Conservation (phyloP, 2,797 vertebrate genomes). For the Gambusia yucatana region DNA sequence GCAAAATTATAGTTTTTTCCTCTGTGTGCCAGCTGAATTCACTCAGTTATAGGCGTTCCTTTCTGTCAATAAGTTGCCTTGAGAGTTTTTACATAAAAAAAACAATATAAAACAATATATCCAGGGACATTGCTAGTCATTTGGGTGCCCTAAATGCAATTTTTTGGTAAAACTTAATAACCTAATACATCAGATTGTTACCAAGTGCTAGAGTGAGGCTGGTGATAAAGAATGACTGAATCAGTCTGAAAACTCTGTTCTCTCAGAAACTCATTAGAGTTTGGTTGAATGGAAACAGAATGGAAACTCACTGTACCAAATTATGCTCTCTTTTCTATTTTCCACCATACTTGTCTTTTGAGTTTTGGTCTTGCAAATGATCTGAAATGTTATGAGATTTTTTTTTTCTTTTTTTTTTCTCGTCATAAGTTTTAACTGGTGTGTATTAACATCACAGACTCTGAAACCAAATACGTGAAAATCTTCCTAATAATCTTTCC, state of each 20-base stretch:
- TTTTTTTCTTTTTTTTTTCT: background rate
- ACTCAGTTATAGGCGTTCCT: background rate
- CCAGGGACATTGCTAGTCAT: background rate
- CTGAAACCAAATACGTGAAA: background rate
- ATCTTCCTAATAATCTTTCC: background rate
- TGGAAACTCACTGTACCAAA: background rate
- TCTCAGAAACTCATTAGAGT: background rate
- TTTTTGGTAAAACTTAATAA: background rate
- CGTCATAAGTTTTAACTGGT: background rate
- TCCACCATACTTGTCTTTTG: background rate
- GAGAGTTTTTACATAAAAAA: background rate
- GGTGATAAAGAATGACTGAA: background rate
- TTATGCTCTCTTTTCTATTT: background rate
- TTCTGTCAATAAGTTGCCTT: background rate
- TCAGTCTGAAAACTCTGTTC: background rate
- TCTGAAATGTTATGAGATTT: background rate
- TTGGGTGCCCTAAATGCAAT: background rate
- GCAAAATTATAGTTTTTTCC: background rate
- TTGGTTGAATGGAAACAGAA: background rate
- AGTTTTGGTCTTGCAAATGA: background rate
- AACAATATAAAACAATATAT: background rate
- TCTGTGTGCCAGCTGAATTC: conserved; percentile 1
- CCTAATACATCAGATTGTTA: background rate
- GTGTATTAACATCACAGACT: background rate
- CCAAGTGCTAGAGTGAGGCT: background rate